A percentile compares a stretch with the other conserved stretches of the same genome.
These are phyloP conservation scores for Chironex yamaguchii DNA, from an alignment of 30 jellyfish, hydroid and myxozoan genomes.

Conservation along the genomic window DNA sequence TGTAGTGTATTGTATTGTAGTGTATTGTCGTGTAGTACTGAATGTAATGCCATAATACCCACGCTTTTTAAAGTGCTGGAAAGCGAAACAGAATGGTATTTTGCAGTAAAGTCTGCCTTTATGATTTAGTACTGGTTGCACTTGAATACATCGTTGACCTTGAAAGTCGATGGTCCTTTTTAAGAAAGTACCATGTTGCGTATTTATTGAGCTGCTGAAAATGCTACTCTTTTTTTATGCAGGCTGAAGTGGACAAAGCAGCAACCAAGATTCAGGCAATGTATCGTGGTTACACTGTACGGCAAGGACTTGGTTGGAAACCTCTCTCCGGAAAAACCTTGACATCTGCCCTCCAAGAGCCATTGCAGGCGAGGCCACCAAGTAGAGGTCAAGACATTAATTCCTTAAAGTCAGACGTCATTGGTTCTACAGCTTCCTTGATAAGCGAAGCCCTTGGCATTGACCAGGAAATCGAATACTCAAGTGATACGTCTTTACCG, in stretches of 20 bases:
- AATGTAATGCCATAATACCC: not conserved
- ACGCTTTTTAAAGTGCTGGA: slow-evolving; percentile 3
- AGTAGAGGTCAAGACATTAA: not conserved
- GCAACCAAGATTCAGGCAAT: slow-evolving; percentile 91
- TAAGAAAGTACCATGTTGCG: too few species aligned
- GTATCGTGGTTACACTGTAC: slow-evolving; percentile 82
- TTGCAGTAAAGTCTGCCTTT: too few species aligned
- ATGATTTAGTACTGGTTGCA: too few species aligned
- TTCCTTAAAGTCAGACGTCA: slow-evolving; percentile 35
- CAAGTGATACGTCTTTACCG: too few species aligned
- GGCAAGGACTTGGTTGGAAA: slow-evolving; percentile 76
- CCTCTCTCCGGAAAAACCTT: slow-evolving; percentile 82
- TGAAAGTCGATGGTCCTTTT: too few species aligned
- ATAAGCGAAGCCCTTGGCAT: slow-evolving; percentile 9
- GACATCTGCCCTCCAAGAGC: slow-evolving; percentile 64
- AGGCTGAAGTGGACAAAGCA: slow-evolving; percentile 82
- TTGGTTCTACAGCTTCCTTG: slow-evolving; percentile 62
- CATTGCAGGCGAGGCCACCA: slow-evolving; percentile 17
- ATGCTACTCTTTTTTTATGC: too few species aligned
- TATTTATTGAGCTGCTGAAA: too few species aligned
- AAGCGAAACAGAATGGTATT: too few species aligned
- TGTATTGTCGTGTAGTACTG: not conserved
- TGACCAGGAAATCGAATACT: not conserved
- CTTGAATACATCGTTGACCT: too few species aligned
- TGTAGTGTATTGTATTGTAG: too few species aligned